Percentiles rank a stretch among this genome's conserved stretches.
phyloP scores from a whole-genome alignment of 1,140 invertebrate species.

The Neodiprion fabricii region DNA sequence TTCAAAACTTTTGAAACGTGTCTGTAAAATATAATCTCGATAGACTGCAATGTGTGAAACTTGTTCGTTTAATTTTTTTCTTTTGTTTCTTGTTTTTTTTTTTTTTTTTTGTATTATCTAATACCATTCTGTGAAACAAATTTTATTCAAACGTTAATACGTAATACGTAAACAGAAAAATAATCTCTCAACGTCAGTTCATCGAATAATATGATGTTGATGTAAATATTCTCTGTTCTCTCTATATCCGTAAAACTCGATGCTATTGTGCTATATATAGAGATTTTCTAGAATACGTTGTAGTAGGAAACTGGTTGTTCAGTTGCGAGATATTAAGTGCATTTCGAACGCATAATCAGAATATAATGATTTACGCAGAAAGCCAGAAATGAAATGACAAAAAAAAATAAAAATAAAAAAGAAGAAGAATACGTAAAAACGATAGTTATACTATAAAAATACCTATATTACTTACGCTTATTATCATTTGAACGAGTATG shows the following conservation, averaged over 20 bases:
- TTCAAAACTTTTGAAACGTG: too few relatives aligned
- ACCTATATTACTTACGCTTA: neutral
- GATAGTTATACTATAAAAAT: neutral
- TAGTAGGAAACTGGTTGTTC: neutral
- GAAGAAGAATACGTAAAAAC: neutral
- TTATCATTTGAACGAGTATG: neutral
- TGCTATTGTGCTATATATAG: neutral
- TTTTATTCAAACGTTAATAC: too few relatives aligned
- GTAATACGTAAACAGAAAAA: too few relatives aligned
- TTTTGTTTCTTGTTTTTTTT: neutral
- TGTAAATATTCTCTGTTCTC: slow-evolving; percentile 5
- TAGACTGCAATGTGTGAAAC: too few relatives aligned
- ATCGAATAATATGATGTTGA: neutral
- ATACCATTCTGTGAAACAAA: neutral
- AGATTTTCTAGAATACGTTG: slow-evolving; percentile 2
- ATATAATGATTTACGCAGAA: neutral
- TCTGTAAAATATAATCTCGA: too few relatives aligned
- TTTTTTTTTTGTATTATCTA: neutral
- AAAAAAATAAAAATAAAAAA: neutral
- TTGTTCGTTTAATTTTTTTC: too few relatives aligned
- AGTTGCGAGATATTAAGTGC: neutral
- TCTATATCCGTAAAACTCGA: neutral
- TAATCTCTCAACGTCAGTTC: too few relatives aligned
- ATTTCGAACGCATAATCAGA: slow-evolving; percentile 5
- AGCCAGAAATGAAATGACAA: neutral